A percentile compares a stretch with the other conserved stretches of the same genome.
phyloP scores from a whole-genome alignment of 2,888 invertebrate species.

The Anaspis maculata region DNA sequence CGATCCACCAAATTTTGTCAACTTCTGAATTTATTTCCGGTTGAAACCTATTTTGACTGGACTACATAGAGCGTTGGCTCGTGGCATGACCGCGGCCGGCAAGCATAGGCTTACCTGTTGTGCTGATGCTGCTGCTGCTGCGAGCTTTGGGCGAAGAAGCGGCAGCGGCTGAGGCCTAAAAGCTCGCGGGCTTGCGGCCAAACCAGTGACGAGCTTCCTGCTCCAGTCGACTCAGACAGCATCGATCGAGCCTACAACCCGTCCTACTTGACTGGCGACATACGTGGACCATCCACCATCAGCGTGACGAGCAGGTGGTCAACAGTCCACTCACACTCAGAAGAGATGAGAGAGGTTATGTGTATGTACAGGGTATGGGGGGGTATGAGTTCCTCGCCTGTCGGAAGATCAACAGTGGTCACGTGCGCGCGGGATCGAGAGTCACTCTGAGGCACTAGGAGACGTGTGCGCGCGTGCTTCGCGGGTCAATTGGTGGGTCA shows the following conservation, averaged over 20 bases:
- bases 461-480: slow-evolving; percentile 22
- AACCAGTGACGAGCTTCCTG: slow-evolving; percentile 29
- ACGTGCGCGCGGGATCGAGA: background rate
- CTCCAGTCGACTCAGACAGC: slow-evolving; percentile 34
- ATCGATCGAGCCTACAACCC: slow-evolving; percentile 33
- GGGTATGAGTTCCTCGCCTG: no score
- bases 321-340: slow-evolving; percentile 5
- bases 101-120: slow-evolving; percentile 35
- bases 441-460: slow-evolving; percentile 16
- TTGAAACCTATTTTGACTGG: no score
- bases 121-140: slow-evolving; percentile 17
- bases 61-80: no score
- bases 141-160: slow-evolving; percentile 13
- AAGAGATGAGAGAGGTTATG: slow-evolving; percentile 3
- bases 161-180: slow-evolving; percentile 17
- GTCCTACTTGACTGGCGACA: slow-evolving; percentile 22
- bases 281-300: slow-evolving; percentile 15
- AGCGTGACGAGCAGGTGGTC: slow-evolving; percentile 7
- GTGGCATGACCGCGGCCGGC: no score
- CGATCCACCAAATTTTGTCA: no score
- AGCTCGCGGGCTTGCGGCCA: slow-evolving; percentile 23
- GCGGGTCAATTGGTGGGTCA: slow-evolving; percentile 30
- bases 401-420: no score
- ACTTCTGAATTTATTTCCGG: no score
- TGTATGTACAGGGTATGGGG: no score